phyloP scores from a whole-genome alignment of 2,797 vertebrate species.

The Acipenser transmontanus region DNA sequence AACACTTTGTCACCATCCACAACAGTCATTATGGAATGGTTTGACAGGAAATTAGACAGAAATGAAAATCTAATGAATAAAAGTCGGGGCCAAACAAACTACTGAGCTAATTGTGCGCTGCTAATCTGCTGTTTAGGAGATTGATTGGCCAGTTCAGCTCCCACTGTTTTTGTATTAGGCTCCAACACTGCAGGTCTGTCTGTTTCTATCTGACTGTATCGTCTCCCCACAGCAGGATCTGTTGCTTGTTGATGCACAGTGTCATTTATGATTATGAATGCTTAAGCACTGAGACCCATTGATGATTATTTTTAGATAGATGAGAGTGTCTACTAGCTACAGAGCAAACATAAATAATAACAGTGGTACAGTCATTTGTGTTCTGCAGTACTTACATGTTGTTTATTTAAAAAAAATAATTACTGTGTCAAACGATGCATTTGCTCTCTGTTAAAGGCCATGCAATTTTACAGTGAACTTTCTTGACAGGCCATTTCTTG shows the following conservation, averaged over 20 bases:
- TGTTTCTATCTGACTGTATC: background rate
- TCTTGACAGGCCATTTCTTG: no score
- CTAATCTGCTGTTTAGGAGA: background rate
- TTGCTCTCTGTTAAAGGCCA: no score
- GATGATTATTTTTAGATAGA: background rate
- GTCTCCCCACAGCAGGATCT: background rate
- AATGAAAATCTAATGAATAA: slow-evolving; percentile 4
- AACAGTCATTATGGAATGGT: background rate
- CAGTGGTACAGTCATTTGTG: no score
- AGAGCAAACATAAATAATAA: no score
- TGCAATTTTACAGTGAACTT: no score
- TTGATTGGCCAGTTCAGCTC: background rate
- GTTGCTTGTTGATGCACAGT: background rate
- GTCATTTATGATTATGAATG: background rate
- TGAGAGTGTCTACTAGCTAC: no score
- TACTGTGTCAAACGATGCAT: no score
- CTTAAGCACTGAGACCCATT: background rate
- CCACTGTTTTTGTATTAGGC: background rate
- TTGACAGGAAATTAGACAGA: slow-evolving; percentile 4
- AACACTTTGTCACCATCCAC: background rate
- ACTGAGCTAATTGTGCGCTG: slow-evolving; percentile 1
- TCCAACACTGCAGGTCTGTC: background rate
- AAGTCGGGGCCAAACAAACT: background rate
- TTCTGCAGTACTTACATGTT: no score
- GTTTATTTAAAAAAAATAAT: no score